A percentile compares a stretch with the other conserved stretches of the same genome.
phyloP scores from a whole-genome alignment of 1,140 invertebrate species.

The Pseudomyrmex flavicornis region DNA sequence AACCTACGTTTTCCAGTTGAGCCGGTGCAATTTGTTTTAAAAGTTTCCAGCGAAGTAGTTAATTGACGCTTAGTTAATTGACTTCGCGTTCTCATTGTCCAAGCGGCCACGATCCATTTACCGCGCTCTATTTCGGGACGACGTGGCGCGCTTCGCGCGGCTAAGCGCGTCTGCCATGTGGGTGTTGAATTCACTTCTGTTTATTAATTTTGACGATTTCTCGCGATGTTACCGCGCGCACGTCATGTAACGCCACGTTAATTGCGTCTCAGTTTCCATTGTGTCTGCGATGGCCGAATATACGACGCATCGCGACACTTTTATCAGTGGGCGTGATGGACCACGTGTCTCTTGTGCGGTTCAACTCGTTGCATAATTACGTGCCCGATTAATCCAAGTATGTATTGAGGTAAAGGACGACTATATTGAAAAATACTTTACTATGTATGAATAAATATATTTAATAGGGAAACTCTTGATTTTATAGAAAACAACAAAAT shows the following conservation, averaged over 20 bases:
- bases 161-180: constrained; percentile 80
- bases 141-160: constrained; percentile 63
- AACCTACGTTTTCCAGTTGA: background rate
- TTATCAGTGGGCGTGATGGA: background rate
- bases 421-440: too few relatives aligned
- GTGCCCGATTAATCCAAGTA: background rate
- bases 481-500: too few relatives aligned
- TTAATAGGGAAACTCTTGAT: too few relatives aligned
- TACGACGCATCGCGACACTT: background rate
- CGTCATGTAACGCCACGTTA: constrained; percentile 14
- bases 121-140: constrained; percentile 7
- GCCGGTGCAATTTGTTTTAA: background rate
- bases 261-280: constrained; percentile 10
- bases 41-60: constrained; percentile 8
- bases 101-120: constrained; percentile 41
- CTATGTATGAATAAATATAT: too few relatives aligned
- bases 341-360: background rate
- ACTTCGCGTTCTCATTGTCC: constrained; percentile 58
- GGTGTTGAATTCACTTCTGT: constrained; percentile 70
- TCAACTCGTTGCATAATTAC: background rate
- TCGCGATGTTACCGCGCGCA: background rate
- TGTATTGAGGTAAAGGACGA: too few relatives aligned
- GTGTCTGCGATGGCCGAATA: background rate
- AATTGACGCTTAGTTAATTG: constrained; percentile 57
- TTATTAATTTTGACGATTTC: constrained; percentile 53